Conservation (phyloP, 2,888 invertebrate species). For the Incurvaria masculella region DNA sequence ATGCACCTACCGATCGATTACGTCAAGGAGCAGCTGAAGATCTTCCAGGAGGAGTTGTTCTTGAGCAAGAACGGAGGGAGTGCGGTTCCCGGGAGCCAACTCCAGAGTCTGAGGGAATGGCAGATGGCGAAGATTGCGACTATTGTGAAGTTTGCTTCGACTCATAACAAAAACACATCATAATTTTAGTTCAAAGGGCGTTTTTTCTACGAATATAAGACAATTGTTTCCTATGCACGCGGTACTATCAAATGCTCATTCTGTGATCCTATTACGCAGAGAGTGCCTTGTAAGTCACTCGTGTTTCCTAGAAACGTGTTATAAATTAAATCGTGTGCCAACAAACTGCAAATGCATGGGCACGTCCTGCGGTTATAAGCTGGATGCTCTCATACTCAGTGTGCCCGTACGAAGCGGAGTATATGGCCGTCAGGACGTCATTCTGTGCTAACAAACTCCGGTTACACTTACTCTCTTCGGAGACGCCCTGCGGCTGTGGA, state of each 20-base stretch:
- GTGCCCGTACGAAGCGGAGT: constrained; percentile 85
- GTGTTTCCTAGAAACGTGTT: too few relatives aligned
- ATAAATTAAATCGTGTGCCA: too few relatives aligned
- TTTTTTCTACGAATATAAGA: too few relatives aligned
- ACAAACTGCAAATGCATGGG: too few relatives aligned
- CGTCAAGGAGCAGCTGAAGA: constrained; percentile 33
- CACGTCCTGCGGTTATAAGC: constrained; percentile 75
- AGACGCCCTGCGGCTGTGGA: constrained; percentile 79
- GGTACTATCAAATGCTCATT: too few relatives aligned
- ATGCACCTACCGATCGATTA: constrained; percentile 37
- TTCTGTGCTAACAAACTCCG: too few relatives aligned
- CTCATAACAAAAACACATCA: too few relatives aligned
- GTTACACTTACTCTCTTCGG: constrained; percentile 87
- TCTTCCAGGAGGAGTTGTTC: constrained; percentile 30
- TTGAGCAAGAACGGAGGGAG: constrained; percentile 30
- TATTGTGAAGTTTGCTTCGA: too few relatives aligned
- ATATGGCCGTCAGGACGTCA: constrained; percentile 82
- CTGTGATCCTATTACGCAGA: too few relatives aligned
- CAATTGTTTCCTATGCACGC: too few relatives aligned
- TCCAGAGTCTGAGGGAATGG: constrained; percentile 42
- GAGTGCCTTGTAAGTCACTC: too few relatives aligned
- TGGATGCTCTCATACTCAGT: constrained; percentile 73
- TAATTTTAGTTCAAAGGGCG: too few relatives aligned
- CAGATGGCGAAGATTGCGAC: constrained; percentile 27
- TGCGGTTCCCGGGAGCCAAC: constrained; percentile 35